Conservation (phyloP, 2,113 vertebrate species). For the Sakesphorus luctuosus region DNA sequence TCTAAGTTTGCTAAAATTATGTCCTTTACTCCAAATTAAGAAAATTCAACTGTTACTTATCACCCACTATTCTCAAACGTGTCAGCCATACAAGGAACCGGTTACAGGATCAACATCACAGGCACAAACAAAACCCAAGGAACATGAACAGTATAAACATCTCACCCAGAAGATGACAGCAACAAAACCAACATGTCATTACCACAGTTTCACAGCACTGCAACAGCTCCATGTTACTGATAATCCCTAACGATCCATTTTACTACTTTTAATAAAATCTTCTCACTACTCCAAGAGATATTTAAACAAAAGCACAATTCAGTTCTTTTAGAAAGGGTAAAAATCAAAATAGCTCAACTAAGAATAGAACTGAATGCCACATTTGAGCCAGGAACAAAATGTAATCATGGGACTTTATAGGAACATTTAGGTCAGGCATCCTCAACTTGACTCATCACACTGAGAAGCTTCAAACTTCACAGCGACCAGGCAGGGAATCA, state of each 20-base stretch:
- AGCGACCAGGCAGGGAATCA: not conserved
- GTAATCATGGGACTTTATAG: conserved; percentile 60
- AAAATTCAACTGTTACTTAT: not conserved
- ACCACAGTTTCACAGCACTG: not conserved
- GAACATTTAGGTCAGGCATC: conserved; percentile 67
- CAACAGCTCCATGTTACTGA: not conserved
- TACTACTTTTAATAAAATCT: not conserved
- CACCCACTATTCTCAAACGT: not conserved
- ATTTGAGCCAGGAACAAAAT: conserved; percentile 58
- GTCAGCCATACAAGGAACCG: not conserved
- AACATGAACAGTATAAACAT: not conserved
- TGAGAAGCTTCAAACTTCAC: not conserved
- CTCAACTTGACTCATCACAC: conserved; percentile 48
- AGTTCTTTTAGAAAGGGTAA: conserved; percentile 29
- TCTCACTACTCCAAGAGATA: not conserved
- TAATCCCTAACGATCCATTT: not conserved
- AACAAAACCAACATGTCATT: not conserved
- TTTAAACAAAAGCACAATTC: conserved; percentile 44
- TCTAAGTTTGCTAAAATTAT: not conserved
- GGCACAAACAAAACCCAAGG: not conserved
- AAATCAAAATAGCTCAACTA: conserved; percentile 59
- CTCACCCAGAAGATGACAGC: not conserved
- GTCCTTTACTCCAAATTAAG: not conserved
- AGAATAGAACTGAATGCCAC: conserved; percentile 62
- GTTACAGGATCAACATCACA: not conserved